phyloP scores from a whole-genome alignment of 2,113 vertebrate species.

The Malurus alboscapulatus region DNA sequence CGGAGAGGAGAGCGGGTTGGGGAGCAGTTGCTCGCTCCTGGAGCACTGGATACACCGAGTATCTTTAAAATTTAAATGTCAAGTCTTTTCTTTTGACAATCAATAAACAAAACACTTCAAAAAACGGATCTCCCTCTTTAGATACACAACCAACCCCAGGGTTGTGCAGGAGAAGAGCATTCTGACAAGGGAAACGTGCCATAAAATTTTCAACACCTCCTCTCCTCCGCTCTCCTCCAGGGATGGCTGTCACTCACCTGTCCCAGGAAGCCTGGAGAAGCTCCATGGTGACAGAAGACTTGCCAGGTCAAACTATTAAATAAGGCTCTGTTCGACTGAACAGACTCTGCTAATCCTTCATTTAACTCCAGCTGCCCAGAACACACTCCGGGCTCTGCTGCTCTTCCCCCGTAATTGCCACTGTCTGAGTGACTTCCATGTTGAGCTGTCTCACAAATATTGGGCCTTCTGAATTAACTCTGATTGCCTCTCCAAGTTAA shows the following conservation, averaged over 20 bases:
- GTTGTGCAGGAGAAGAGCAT: not conserved
- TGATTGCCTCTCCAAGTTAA: constrained; percentile 12
- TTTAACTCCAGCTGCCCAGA: not conserved
- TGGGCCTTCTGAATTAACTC: not conserved
- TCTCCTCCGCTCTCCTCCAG: not conserved
- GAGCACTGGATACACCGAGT: constrained; percentile 20
- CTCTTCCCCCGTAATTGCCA: not conserved
- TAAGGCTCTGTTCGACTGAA: constrained; percentile 1
- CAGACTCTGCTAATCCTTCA: constrained; percentile 24
- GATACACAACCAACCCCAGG: not conserved
- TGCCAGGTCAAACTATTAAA: constrained; percentile 29
- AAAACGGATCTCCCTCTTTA: not conserved
- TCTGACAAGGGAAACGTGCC: not conserved
- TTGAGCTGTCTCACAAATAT: not conserved
- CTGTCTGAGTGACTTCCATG: constrained; percentile 2
- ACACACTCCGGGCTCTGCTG: not conserved
- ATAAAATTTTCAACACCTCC: not conserved
- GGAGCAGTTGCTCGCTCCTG: constrained; percentile 32
- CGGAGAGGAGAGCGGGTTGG: constrained; percentile 11
- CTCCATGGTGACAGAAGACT: constrained; percentile 16
- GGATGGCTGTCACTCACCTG: constrained; percentile 12
- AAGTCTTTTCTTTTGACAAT: constrained; percentile 37
- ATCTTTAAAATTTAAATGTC: constrained; percentile 65
- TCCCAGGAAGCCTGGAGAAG: constrained; percentile 31
- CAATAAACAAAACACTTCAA: constrained; percentile 35